A percentile compares a stretch with the other conserved stretches of the same genome.
Evolutionary conservation across 1,140 invertebrate species (phyloP).

Genomic region (Lethrus apterus): DNA sequence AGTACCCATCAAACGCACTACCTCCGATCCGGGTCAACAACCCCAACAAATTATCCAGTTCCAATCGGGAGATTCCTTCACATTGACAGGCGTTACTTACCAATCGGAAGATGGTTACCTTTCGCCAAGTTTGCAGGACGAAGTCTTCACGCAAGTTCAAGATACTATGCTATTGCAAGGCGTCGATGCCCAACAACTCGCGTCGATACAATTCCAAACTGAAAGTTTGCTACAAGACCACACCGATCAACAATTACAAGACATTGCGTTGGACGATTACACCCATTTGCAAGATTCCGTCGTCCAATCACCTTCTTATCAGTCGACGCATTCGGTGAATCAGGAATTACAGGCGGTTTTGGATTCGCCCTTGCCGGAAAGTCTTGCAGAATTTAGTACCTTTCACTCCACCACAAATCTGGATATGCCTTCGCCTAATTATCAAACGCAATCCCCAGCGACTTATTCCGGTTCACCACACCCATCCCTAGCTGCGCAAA

Average conservation of each 20-base stretch:
- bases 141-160: conserved; percentile 68
- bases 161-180: conserved; percentile 62
- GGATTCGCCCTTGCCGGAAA: conserved; percentile 68
- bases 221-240: conserved; percentile 52
- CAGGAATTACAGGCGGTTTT: conserved; percentile 64
- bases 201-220: conserved; percentile 47
- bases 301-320: conserved; percentile 44
- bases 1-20: conserved; percentile 54
- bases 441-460: conserved; percentile 40
- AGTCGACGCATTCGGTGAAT: conserved; percentile 56
- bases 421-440: conserved; percentile 41
- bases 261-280: conserved; percentile 62
- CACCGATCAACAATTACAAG: conserved; percentile 55
- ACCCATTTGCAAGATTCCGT: conserved; percentile 30
- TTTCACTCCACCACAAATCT: conserved; percentile 52
- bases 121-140: conserved; percentile 64
- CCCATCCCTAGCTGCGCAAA: conserved; percentile 44
- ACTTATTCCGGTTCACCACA: conserved; percentile 41
- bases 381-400: conserved; percentile 71
- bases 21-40: conserved; percentile 58
- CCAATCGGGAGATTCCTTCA: conserved; percentile 50
- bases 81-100: conserved; percentile 53
- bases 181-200: conserved; percentile 58
- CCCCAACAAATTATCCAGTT: conserved; percentile 50
- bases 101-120: conserved; percentile 65